Conservation (phyloP, 1,140 invertebrate genomes). For the Drosophila teissieri region DNA sequence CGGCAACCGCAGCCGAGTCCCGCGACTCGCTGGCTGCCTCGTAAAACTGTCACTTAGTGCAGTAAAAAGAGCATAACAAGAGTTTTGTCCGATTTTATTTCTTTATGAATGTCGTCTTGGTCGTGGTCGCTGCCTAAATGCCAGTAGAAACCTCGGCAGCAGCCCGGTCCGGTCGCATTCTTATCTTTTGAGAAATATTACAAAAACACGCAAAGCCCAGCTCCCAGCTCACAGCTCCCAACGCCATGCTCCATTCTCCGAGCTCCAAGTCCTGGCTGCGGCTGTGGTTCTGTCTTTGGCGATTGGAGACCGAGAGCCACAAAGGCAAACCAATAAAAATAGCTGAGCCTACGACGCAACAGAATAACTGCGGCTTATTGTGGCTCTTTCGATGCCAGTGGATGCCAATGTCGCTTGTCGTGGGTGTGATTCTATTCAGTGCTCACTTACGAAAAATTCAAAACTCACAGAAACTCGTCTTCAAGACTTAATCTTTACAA, state of each 20-base stretch:
- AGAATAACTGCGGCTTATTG: slow-evolving; percentile 5
- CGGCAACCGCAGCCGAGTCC: slow-evolving; percentile 4
- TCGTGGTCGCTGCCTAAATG: slow-evolving; percentile 39
- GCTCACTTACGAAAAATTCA: neutral
- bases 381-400: slow-evolving; percentile 6
- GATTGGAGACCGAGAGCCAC: slow-evolving; percentile 12
- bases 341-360: slow-evolving; percentile 33
- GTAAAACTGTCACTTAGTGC: slow-evolving; percentile 60
- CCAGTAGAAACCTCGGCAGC: slow-evolving; percentile 29
- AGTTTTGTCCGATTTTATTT: slow-evolving; percentile 62
- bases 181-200: slow-evolving; percentile 84
- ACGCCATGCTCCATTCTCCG: neutral
- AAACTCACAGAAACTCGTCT: neutral
- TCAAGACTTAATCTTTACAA: neutral
- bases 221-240: slow-evolving; percentile 39
- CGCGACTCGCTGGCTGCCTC: slow-evolving; percentile 33
- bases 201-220: slow-evolving; percentile 83
- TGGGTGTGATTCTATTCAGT: slow-evolving; percentile 29
- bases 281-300: slow-evolving; percentile 7
- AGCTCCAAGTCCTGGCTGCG: slow-evolving; percentile 23
- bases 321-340: slow-evolving; percentile 44
- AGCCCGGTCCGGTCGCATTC: slow-evolving; percentile 78
- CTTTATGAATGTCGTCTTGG: slow-evolving; percentile 58
- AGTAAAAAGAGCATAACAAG: slow-evolving; percentile 52
- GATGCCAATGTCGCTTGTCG: slow-evolving; percentile 11